These are phyloP conservation scores for Prunella himalayana DNA, from an alignment of 2,113 vertebrate species.

Conservation along the genomic window DNA sequence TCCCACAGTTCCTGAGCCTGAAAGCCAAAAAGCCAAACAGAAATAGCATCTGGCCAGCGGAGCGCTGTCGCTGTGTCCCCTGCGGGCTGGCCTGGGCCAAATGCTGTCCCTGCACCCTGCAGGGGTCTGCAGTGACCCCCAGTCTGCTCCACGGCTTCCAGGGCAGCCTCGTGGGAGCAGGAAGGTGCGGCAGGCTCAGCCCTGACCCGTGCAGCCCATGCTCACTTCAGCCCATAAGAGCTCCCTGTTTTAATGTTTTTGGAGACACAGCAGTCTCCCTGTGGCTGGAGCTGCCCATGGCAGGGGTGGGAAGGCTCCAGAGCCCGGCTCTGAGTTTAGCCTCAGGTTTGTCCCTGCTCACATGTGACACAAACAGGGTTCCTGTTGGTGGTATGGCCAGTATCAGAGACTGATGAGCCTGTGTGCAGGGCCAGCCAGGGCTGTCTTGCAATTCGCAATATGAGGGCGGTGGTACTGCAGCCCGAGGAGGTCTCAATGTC, in stretches of 20 bases:
- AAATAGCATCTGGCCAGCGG: background rate
- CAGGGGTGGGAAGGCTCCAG: accelerated
- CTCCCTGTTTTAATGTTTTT: background rate
- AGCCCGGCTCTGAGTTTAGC: accelerated
- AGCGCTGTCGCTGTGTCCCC: background rate
- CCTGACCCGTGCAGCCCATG: accelerated
- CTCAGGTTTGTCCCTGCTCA: background rate
- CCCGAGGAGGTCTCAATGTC: accelerated
- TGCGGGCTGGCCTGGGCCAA: background rate
- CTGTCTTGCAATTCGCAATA: accelerated
- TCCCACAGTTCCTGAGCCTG: conserved; percentile 7
- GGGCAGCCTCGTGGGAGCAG: accelerated
- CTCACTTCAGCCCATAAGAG: background rate
- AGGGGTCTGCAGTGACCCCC: accelerated
- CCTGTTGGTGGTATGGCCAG: background rate
- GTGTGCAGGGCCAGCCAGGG: background rate
- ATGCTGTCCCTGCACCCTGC: accelerated
- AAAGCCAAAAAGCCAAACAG: background rate
- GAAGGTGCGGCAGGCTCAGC: accelerated
- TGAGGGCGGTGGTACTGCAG: background rate
- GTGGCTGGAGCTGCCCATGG: background rate
- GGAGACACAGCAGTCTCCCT: background rate
- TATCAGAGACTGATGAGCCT: accelerated
- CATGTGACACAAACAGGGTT: accelerated
- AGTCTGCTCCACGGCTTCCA: background rate